Evolutionary conservation across 2,797 vertebrate species (phyloP), one percentile per base, ranked within the genome.

Genomic region (Pipistrellus pipistrellus): DNA sequence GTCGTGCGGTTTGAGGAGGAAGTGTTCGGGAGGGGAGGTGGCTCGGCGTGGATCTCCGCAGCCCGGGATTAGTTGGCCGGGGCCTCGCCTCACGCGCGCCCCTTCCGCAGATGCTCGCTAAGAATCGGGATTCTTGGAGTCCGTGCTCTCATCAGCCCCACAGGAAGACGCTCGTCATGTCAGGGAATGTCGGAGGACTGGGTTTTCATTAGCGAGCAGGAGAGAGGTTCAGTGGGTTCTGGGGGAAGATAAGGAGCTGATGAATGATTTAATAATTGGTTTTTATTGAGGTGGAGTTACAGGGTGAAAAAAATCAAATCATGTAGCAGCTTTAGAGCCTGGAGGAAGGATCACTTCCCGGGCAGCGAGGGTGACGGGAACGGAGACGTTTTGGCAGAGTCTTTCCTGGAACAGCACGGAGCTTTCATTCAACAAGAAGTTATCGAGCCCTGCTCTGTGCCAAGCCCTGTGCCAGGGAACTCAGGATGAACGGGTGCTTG

Each of bases 131-230:
- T 46, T 84, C 88, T 87, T 48, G 51, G 72, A 53, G 91, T 93
- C 57, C 21, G 48, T 7, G 62, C 78, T 94, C 90, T n/a, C 6
- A 77, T 81, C 76, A 89, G 73, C 96, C 96, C 96, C 66, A 51
- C 95, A 96, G 97, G 97, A 98, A 98, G 93, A 80, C 4, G 23
- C 97, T 95, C 96, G 51, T 98, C 93, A 77, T 97, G 84, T 90
- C 2, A 4, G 85, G 86, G 84, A 91, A 93, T 94, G 80, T 96
- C 84, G 95, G 95, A 95, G 91, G 25, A n/a, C 71, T 96, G 95
- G 86, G 72, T 94, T 97, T 97, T 97, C 95, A 95, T 98, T 97
- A 96, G 80, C 94, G 80, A 94, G 72, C 68, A 73, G 80, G 82
- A 94, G 83, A 87, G 97, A 97, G 96, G 72, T 66, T 57, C 91